Conservation (phyloP, 2,113 vertebrate genomes). For the Neoarius graeffei region DNA sequence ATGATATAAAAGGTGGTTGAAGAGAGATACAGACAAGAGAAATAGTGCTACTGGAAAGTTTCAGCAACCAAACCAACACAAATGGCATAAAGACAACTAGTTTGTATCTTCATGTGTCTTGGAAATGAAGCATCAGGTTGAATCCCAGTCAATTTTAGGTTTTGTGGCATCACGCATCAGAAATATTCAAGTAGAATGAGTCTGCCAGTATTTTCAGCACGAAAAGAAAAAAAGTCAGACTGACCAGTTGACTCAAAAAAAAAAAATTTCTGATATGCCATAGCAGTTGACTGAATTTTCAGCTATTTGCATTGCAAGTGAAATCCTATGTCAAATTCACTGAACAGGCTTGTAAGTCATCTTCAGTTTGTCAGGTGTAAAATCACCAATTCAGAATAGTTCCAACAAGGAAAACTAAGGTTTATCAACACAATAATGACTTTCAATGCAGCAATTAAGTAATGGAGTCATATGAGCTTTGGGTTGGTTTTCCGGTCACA, state of each 20-base stretch:
- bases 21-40: too few species aligned
- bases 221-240: constrained; percentile 1
- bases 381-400: constrained; percentile 33
- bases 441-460: not conserved
- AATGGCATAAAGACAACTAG: too few species aligned
- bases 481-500: constrained; percentile 7
- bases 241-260: not conserved
- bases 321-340: not conserved
- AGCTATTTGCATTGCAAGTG: not conserved
- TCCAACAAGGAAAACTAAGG: constrained; percentile 24
- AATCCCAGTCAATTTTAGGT: not conserved
- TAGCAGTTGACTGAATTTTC: not conserved
- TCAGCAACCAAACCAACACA: too few species aligned
- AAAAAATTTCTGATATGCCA: constrained; percentile 1
- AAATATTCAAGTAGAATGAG: constrained; percentile 25
- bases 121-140: too few species aligned
- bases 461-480: constrained; percentile 27
- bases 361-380: constrained; percentile 38
- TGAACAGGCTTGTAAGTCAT: not conserved
- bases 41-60: too few species aligned
- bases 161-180: not conserved
- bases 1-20: too few species aligned
- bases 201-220: constrained; percentile 22
- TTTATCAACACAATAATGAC: constrained; percentile 18
- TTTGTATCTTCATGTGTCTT: too few species aligned